Conservation (phyloP, 2,888 invertebrate species). For the Zelleria hepariella region DNA sequence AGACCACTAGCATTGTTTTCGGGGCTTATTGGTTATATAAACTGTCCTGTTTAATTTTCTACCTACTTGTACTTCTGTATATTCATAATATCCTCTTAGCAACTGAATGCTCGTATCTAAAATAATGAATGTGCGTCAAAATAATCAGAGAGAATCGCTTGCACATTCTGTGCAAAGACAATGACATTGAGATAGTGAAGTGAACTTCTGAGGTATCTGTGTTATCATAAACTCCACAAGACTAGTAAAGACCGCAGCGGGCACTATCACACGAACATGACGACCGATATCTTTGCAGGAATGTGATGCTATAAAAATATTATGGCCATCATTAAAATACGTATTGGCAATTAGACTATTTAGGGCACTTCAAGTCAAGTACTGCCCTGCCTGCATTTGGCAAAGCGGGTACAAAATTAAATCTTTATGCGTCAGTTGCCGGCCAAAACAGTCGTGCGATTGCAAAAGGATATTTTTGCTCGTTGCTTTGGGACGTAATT, state of each 20-base stretch:
- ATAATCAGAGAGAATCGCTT: too few relatives aligned
- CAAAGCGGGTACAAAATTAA: background rate
- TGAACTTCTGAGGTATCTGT: too few relatives aligned
- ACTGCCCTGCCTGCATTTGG: background rate
- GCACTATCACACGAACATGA: background rate
- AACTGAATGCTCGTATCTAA: too few relatives aligned
- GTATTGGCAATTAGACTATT: background rate
- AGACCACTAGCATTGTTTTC: too few relatives aligned
- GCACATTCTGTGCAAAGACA: slow-evolving; percentile 4
- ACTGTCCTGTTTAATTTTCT: too few relatives aligned
- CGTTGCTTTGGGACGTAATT: background rate
- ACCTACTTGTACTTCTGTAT: too few relatives aligned
- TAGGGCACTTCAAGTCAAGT: background rate
- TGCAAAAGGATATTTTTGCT: background rate
- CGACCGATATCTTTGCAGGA: background rate
- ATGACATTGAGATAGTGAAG: background rate
- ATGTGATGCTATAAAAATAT: background rate
- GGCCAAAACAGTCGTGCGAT: background rate
- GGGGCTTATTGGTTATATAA: too few relatives aligned
- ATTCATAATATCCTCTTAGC: too few relatives aligned
- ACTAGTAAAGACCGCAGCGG: background rate
- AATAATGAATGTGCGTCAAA: background rate
- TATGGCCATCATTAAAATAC: background rate
- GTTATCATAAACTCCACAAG: background rate
- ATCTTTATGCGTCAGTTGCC: background rate